Evolutionary conservation across 2,888 invertebrate genomes (phyloP), one percentile per base, ranked within the genome.

Genomic region (Gibbula magus): DNA sequence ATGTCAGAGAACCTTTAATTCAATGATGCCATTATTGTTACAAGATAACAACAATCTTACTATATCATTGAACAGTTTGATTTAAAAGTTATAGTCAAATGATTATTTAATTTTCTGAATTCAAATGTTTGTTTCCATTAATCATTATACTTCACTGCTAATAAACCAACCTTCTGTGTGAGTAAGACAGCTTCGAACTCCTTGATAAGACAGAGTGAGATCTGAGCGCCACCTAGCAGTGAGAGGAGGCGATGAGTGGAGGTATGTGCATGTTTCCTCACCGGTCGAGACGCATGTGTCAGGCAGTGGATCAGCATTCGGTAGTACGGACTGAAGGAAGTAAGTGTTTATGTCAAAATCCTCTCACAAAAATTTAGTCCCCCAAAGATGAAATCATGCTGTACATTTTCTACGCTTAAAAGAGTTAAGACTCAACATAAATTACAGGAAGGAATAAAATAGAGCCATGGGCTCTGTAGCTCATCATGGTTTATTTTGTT

Each of bases 221-320:
- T 93, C 61, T 93, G 92, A 4, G 95, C 94, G 20, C 95, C 95
- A 35, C 95, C 95, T 0, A 91, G 87, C n/a, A 89, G 83, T 45
- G 94, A 92, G 20, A 94, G 93, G 10, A 97, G 94, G 67, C 94
- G 93, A 85, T 94, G 95, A 0, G 96, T 94, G 77, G 95, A 93
- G 0, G 93, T 92, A 52, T 95, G 92, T 77, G 96, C 96, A 76
- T 94, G 94, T 66, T 94, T 93, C 66, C 97, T 94, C 0, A 96
- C 95, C 53, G 94, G 89, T 79, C 94, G 94, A 61, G 95, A 94
- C 1, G 95, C 94, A 1, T 95, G 95, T 16, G 95, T 95, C 32
- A 96, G 93, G 78, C 96, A 95, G 84, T 95, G 94, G 74, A 97
- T 93, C 39, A 97, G 93, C 0, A 96, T 96, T 87, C 95, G 95